These are phyloP conservation scores for Lasaia peninsularis DNA, from an alignment of 1,140 invertebrate species.

Conservation along the genomic window DNA sequence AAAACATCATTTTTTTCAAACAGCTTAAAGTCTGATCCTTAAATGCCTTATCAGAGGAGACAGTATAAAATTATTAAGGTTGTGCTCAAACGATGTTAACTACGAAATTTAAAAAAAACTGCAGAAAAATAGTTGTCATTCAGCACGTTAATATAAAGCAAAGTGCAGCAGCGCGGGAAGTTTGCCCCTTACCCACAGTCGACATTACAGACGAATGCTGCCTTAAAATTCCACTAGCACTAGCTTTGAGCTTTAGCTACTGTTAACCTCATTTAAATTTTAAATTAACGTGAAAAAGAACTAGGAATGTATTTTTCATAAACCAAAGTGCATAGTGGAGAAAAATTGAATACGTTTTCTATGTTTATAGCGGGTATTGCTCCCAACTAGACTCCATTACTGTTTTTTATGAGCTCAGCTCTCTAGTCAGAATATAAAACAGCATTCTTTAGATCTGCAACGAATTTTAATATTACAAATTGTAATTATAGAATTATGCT, in stretches of 20 bases:
- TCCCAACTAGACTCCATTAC: too few relatives aligned
- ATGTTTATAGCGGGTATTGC: background rate
- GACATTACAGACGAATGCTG: slow-evolving; percentile 4
- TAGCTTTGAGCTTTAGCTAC: slow-evolving; percentile 15
- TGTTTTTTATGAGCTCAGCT: too few relatives aligned
- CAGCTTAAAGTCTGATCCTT: too few relatives aligned
- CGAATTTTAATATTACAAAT: too few relatives aligned
- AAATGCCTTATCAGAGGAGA: too few relatives aligned
- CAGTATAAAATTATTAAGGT: too few relatives aligned
- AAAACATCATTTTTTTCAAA: too few relatives aligned
- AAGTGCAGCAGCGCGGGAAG: background rate
- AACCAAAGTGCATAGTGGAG: background rate
- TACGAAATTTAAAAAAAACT: too few relatives aligned
- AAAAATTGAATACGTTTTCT: background rate
- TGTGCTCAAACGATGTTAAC: too few relatives aligned
- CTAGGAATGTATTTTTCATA: slow-evolving; percentile 6
- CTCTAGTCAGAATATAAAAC: too few relatives aligned
- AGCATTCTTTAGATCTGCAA: too few relatives aligned
- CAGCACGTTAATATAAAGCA: background rate
- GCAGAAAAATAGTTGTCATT: background rate
- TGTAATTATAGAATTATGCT: too few relatives aligned
- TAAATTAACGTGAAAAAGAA: background rate
- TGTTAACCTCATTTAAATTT: slow-evolving; percentile 19
- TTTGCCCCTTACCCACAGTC: background rate
- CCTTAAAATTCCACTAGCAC: slow-evolving; percentile 15